Base-by-base conservation (phyloP, 2,888 invertebrate genomes). In the Halictus ligatus region DNA sequence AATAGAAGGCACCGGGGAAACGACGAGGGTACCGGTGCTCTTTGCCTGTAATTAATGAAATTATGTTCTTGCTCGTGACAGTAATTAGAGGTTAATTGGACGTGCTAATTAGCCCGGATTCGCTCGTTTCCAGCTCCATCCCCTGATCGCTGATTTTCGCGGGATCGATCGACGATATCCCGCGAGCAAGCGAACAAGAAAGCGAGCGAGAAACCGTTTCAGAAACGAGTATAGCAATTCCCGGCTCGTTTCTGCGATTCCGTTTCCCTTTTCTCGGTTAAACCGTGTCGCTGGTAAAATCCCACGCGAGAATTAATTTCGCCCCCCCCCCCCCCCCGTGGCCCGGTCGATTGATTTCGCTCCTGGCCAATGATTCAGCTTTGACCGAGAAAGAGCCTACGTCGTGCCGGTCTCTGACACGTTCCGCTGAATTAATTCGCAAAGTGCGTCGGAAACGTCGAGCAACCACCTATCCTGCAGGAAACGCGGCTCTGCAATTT, bases 1-100 rank as follows among this genome's bases (percentile, higher is more conserved):
- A 40, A 67, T 67, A 29, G 67, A 67, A 35, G 67, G 29, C 67
- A 54, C n/a, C 21, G 54, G 54, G 21, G n/a, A 54, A 54, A 54
- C 25, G 58, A 64, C 46, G 64, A 76, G 18, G 29, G 10, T 12
- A 43, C 29, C 18, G 58, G 54, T 35, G 46, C 60, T 80, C 75
- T 75, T 43, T 75, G 40, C 50, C 48, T n/a, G 40, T 64, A 75
- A 76, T 64, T 76, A 83, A 83, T 54, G 43, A 35, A 76, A 76
- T 83, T 76, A 73, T 46, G 43, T 75, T 75, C 72, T 29, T 64
- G 13, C 35, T 73, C 54, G 71, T 48, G 58, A 76, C 72, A 50
- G 50, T 83, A 83, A 80, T 80, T 76, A 64, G 50, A 72, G 75
- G 75, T 75, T 76, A 81, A 81, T 83, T 73, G 83, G 75, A 75